phyloP scores from a whole-genome alignment of 2,113 vertebrate species.

The human (Homo sapiens) region GRCh38 chr5:15265501-15266000 shows the following conservation, averaged over 20 bases:
- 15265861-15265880: not conserved
- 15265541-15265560: not conserved
- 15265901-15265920: not conserved
- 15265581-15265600: not conserved
- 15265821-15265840: not conserved
- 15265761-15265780: not conserved
- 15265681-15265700: not conserved
- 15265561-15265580: not conserved
- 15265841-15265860: not conserved
- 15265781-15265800: not conserved
- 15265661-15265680: not conserved
- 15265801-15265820: not conserved
- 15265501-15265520: too few species aligned
- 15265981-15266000: not conserved
- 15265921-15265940: not conserved
- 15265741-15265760: not conserved
- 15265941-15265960: not conserved
- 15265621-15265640: not conserved
- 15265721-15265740: not conserved
- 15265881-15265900: not conserved
- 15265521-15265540: not conserved
- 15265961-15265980: not conserved
- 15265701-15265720: not conserved
- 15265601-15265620: not conserved
- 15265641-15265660: not conserved